Evolutionary conservation across 2,888 invertebrate species (phyloP), one percentile per base, ranked within the genome.

Genomic region (Temnothorax ravouxi): DNA sequence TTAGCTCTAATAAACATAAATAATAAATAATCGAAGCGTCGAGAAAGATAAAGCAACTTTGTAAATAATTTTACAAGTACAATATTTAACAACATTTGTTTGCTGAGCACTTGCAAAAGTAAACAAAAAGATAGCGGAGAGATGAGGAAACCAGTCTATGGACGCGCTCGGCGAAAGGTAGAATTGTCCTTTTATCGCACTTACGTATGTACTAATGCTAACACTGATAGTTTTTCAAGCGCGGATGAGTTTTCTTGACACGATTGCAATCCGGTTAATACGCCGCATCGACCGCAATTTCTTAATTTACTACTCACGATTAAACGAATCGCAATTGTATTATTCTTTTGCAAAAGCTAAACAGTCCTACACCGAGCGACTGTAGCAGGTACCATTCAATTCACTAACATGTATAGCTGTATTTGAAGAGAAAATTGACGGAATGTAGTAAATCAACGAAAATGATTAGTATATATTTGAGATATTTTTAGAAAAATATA

Each of bases 241-340:
- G 1, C 56, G 77, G 56, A 77, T 77, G 29, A 47, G 21, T 47
- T 74, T 72, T 72, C 79, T 59, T 80, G 59, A 80, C 79, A 80
- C 74, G 13, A 29, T 80, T 80, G 18, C 47, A 80, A 59, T 74
- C 41, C 79, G 79, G 74, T 74, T 38, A 79, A 79, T 18, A 79
- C 21, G 34, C 6, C 34, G 18, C 6, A 34, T 72, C 56, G 18
- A 59, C 74, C 59, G 79, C 72, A 44, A 79, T 47, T 74, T 18
- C 44, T 72, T 72, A 74, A 59, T 64, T 79, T 79, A 59, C 59
- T 59, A 4, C 0, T 69, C 41, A n/a, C 41, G 18, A 21, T 34
- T 18, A n/a, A 8, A 41, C 1, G 18, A 69, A 59, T 13, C n/a
- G 38, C n/a, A 50, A 52, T 62, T 8, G 11, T 38, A 52, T 41